Evolutionary conservation across 30 jellyfish, hydroid and myxozoan species (phyloP).

Genomic region (Pseudorhiza aurosa): DNA sequence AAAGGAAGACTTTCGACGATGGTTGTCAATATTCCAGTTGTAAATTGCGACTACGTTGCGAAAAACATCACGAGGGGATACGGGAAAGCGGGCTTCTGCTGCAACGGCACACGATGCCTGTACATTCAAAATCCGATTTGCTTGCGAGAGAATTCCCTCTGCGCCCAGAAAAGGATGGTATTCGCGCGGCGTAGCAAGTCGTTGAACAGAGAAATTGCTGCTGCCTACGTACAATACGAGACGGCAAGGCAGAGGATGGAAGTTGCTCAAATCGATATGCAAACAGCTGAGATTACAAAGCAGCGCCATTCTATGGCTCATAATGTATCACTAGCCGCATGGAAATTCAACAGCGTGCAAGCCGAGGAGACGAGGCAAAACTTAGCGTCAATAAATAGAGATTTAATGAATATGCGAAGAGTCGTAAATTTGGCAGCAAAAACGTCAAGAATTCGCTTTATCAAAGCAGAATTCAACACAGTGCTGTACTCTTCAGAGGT

Average conservation of each 20-base stretch:
- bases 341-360: conserved; percentile 4
- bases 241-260: conserved; percentile 48
- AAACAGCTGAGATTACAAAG: conserved; percentile 49
- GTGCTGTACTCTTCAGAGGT: conserved; percentile 26
- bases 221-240: conserved; percentile 52
- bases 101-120: conserved; percentile 73
- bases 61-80: conserved; percentile 59
- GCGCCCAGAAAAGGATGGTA: conserved; percentile 30
- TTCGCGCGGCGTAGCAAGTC: conserved; percentile 3
- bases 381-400: background rate
- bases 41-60: conserved; percentile 45
- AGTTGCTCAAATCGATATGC: conserved; percentile 55
- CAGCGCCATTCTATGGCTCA: conserved; percentile 51
- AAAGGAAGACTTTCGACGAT: conserved; percentile 59
- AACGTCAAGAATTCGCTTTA: conserved; percentile 57
- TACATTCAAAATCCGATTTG: conserved; percentile 61
- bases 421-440: conserved; percentile 34
- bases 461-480: conserved; percentile 65
- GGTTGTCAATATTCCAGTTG: conserved; percentile 53
- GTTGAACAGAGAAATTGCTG: conserved; percentile 24
- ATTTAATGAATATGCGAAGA: conserved; percentile 5
- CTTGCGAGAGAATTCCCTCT: conserved; percentile 51
- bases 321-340: conserved; percentile 50
- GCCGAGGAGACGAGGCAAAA: background rate
- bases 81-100: conserved; percentile 69